Base-by-base conservation (phyloP, 2,797 vertebrate species). In the Avahi laniger region DNA sequence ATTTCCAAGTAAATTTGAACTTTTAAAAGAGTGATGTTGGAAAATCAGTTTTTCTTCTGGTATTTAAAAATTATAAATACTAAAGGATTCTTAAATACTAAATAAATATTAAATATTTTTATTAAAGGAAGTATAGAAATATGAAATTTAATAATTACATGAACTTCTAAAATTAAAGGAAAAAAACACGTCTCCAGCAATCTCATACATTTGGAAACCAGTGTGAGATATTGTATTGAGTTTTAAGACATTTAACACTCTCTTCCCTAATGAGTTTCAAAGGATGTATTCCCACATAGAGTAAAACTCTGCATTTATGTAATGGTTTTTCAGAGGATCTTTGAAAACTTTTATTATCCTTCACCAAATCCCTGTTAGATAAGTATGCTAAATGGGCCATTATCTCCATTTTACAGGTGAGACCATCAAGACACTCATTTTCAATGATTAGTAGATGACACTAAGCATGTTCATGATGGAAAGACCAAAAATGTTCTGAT, bases 361-460 rank as follows among this genome's bases (percentile, higher is more conserved):
- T 81, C 13, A 65, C 8, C 17, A 69, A 83, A 86, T 93, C 24
- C 41, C 61, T 20, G 14, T 79, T 70, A 91, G 65, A 57, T 84
- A 93, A 91, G 18, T 67, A 87, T 84, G 46, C 26, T 30, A 81
- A 85, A 93, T 41, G 57, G 5, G 8, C 22, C n/a, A 94, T 93
- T 96, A 85, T 84, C 22, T 78, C 54, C 35, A 79, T 84, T 95
- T 93, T 89, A 89, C 11, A 95, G 76, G 90, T 50, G 30, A 96
- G 35, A 85, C 3, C 46, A 67, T 91, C 80, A 92, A 81, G 67
- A 90, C 1, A 30, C 24, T 90, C 84, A 54, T 4, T 63, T 91
- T 67, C n/a, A 78, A 41, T 84, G 61, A 65, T 87, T 75, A 70
- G 48, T 28, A 75, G 65, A 70, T 76, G 35, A 48, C 73, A 48